Base-by-base conservation (phyloP, 2,888 invertebrate species). In the Gasteruption jaculator region DNA sequence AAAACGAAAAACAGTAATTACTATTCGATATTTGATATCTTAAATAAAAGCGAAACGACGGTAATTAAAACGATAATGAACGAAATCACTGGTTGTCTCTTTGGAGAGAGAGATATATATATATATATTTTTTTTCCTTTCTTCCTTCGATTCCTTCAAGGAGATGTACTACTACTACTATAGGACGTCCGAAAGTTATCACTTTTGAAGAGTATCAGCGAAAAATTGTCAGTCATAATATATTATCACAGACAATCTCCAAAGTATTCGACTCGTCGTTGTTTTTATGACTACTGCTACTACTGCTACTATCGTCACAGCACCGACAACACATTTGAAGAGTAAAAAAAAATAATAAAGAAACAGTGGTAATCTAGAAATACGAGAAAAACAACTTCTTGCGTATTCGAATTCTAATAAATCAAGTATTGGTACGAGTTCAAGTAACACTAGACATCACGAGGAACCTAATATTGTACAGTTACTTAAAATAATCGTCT, bases 151-250 rank as follows among this genome's bases (percentile, higher is more conserved):
- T 19, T 27, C 15, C 15, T 18, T 27, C 19, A n/a, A n/a, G n/a
- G n/a, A n/a, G n/a, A n/a, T n/a, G n/a, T n/a, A n/a, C n/a, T n/a
- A n/a, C n/a, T n/a, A n/a, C n/a, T n/a, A 27, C 19, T 31, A 43
- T 24, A 24, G 46, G 41, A 63, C 62, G 62, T 67, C 64, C 65
- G 60, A 57, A 53, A 57, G 39, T 56, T 57, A 49, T 62, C 67
- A 61, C 68, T 57, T 45, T 52, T 50, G 36, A 49, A 48, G 26
- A 47, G 45, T 41, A 53, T 46, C 43, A 53, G 43, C 39, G 46
- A 40, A 44, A 54, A 58, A 55, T 54, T 50, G 57, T 46, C 58
- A 48, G 53, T 64, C 65, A 65, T 61, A 62, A 54, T 58, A 57
- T 40, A 20, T 15, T 65, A 61, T 64, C 63, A 65, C 63, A 61